phyloP scores from a whole-genome alignment of 2,113 vertebrate species.

The Pseudorasbora parva region DNA sequence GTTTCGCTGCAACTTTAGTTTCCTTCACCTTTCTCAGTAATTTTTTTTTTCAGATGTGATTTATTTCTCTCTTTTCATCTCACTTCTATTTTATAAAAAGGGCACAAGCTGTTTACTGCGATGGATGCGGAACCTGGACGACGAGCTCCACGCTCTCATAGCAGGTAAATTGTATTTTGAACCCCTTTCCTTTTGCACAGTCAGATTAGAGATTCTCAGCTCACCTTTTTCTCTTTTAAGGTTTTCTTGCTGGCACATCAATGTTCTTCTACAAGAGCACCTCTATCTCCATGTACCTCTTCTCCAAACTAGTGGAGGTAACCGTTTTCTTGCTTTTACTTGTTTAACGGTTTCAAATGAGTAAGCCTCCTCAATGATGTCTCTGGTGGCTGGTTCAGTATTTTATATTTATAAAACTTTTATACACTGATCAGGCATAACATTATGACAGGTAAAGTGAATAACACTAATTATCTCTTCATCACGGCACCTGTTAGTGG shows the following conservation, averaged over 20 bases:
- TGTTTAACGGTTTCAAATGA: too few species aligned
- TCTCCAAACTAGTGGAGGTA: constrained; percentile 98
- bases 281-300: constrained; percentile 98
- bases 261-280: constrained; percentile 99
- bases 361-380: neutral
- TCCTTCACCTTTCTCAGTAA: neutral
- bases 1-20: neutral
- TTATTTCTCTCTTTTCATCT: neutral
- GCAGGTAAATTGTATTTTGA: constrained; percentile 79
- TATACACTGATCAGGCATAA: too few species aligned
- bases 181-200: neutral
- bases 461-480: too few species aligned
- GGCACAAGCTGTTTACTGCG: constrained; percentile 95
- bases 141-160: constrained; percentile 95
- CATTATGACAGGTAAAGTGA: too few species aligned
- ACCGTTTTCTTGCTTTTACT: neutral
- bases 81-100: constrained; percentile 67
- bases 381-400: too few species aligned
- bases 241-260: constrained; percentile 92
- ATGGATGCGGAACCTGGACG: constrained; percentile 93
- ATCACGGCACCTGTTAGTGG: too few species aligned
- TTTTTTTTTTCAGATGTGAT: neutral
- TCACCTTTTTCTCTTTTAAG: constrained; percentile 67
- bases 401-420: too few species aligned
- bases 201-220: neutral